Evolutionary conservation across 2,113 vertebrate species (phyloP), one percentile per base, ranked within the genome.

Genomic region (Cyprinodon tularosa): DNA sequence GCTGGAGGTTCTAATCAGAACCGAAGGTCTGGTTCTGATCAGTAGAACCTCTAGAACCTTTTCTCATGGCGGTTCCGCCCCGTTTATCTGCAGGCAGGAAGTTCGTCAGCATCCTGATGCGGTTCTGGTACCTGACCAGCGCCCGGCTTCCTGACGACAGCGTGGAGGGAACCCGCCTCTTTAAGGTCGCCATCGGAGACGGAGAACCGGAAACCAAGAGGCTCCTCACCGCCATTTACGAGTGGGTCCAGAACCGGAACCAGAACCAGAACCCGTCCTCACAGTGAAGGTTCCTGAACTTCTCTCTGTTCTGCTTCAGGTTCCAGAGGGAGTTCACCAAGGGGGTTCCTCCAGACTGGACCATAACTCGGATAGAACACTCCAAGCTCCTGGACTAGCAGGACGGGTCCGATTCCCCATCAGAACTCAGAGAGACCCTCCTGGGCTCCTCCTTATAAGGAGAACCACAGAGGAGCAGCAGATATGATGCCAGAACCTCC

Each of bases 321-420:
- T 99, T 99, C 88, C 96, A 95, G 38, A 97, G 97, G 81, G 98
- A 99, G 87, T 98, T 98, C 88, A 98, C 97, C 40, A 91, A 97
- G 91, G 97, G 96, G 76, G 97, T 96, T 69, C 89, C 95, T 76
- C 95, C 98, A 37, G 95, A 96, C 84, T 99, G 98, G 97, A 98
- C 91, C 81, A 97, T 99, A 83, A 96, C 96, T 22, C 91, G 95
- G 81, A 96, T 99, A 90, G 96, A 98, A 80, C 96, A 99, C 89
- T 95, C 95, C 63, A 97, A 95, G 71, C 91, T 99, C 82, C 86
- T 98, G 78, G 95, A 97, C 73, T 98, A 44, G 5, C 37, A 12
- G 38, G 39, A 40, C 15, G 13, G 37, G 1, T 17, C 62, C 15
- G 12, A 11, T 78, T 66, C 60, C 77, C 44, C 0, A 45, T 38